Evolutionary conservation across 2,113 vertebrate genomes (phyloP).

Genomic region (Orthonyx spaldingii): DNA sequence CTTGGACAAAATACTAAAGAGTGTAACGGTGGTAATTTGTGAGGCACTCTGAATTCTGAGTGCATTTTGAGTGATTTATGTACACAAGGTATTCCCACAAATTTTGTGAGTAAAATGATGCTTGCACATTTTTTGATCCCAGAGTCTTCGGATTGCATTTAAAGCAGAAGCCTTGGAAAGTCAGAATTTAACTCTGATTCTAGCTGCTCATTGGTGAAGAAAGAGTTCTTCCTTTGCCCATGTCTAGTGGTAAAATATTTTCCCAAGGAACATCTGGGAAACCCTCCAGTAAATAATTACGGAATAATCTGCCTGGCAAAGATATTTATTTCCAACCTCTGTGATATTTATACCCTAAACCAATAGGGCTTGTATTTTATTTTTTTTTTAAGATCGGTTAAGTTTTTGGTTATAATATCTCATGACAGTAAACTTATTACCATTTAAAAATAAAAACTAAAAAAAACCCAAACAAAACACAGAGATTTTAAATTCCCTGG

Average conservation of each 20-base stretch:
- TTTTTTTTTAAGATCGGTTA: background rate
- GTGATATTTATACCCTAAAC: background rate
- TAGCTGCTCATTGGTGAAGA: background rate
- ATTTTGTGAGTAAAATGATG: background rate
- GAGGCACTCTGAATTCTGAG: rapidly evolving
- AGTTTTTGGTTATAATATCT: background rate
- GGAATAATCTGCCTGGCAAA: background rate
- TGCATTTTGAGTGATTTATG: background rate
- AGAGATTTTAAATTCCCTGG: background rate
- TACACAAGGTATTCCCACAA: background rate
- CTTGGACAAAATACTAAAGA: background rate
- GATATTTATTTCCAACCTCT: background rate
- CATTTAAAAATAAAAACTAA: background rate
- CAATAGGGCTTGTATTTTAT: background rate
- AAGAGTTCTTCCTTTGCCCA: background rate
- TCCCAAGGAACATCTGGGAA: background rate
- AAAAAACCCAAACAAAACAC: background rate
- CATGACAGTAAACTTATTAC: background rate
- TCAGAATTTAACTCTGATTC: background rate
- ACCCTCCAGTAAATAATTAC: background rate
- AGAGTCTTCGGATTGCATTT: background rate
- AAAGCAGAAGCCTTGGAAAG: background rate
- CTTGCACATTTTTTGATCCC: background rate
- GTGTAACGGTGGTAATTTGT: background rate
- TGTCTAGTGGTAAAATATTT: background rate